Evolutionary conservation across 1,140 invertebrate genomes (phyloP), one percentile per base, ranked within the genome.

Genomic region (Drosophila ficusphila): DNA sequence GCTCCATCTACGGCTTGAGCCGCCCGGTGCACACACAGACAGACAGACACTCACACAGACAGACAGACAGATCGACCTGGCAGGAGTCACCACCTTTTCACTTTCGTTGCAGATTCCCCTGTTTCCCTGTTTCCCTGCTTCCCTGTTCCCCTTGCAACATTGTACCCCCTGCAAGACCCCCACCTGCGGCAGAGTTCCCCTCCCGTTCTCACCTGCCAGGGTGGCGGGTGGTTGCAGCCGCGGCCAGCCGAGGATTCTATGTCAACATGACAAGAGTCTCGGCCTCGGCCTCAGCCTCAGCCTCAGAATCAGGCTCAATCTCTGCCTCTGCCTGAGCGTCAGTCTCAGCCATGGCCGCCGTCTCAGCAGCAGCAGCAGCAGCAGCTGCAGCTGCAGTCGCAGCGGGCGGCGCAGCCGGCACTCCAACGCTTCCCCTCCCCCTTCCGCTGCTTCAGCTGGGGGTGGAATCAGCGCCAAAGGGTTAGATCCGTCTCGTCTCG

Each of bases 21-120:
- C 29, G 44, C 8, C 44, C 23, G 33, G 11, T 56, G 57, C 49
- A 8, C 47, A 39, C 27, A 31, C 33, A 56, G 27, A 19, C 47
- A 23, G 9, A n/a, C n/a, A n/a, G n/a, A n/a, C n/a, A n/a, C n/a
- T n/a, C n/a, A n/a, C n/a, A n/a, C n/a, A n/a, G n/a, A n/a, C 18
- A 12, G 3, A 39, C 8, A 39, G 6, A 18, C 2, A 7, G 6
- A 12, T 19, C 9, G 27, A 47, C 25, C 29, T 48, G 34, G 48
- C 61, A 27, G 25, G 72, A 89, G 70, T 79, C 76, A 76, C 79
- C 85, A 75, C 76, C 76, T 49, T 89, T 89, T 89, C 85, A 83
- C 85, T 83, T 89, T 89, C 85, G 56, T 58, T 86, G 61, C 53
- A 71, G 25, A 54, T 31, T 64, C 58, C 27, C 51, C 36, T 16